These are phyloP conservation scores for Thoracochromis brauschi DNA, from an alignment of 2,113 vertebrate species.

Conservation along the genomic window DNA sequence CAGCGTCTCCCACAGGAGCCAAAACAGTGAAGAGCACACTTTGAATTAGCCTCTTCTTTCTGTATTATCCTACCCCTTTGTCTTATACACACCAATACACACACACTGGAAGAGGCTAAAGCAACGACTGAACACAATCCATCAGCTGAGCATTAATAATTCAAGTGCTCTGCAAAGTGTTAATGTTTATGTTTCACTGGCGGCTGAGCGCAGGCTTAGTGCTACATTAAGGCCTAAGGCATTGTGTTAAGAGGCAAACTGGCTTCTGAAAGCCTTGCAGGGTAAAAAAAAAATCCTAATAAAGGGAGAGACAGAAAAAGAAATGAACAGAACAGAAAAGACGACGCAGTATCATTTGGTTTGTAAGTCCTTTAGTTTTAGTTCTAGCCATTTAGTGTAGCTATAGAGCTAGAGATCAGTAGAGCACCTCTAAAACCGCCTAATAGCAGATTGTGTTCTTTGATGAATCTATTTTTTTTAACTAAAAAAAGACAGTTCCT, in stretches of 20 bases:
- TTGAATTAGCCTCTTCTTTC: background rate
- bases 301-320: background rate
- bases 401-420: background rate
- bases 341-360: background rate
- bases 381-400: background rate
- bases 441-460: background rate
- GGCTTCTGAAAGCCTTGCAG: background rate
- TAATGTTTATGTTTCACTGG: conserved; percentile 39
- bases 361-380: background rate
- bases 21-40: background rate
- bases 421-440: background rate
- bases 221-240: conserved; percentile 32
- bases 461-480: background rate
- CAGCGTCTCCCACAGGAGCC: background rate
- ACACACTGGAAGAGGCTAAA: background rate
- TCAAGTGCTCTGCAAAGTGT: conserved; percentile 8
- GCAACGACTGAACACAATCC: background rate
- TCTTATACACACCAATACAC: background rate
- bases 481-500: background rate
- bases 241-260: background rate
- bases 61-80: background rate
- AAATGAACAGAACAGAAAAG: background rate
- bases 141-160: conserved; percentile 53
- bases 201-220: background rate
- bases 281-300: background rate